Base-by-base conservation (phyloP, 2,797 vertebrate genomes). In the Platyrinchus mystaceus region DNA sequence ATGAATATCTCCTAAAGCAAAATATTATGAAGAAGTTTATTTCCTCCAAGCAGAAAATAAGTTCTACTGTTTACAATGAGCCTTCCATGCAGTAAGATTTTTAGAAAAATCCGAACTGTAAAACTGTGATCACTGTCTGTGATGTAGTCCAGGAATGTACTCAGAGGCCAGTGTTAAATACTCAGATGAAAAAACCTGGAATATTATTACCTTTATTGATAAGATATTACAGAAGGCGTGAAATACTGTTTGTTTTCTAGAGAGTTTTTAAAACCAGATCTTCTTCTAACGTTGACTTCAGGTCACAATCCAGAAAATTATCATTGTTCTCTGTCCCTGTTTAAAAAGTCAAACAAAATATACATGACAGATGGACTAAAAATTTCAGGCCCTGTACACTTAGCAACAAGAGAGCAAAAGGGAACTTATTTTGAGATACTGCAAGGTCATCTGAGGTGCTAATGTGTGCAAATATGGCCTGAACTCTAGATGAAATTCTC, bases 41-140 rank as follows among this genome's bases (percentile, higher is more conserved):
- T 87, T 87, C 3, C 6, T 73, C 60, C 17, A 77, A 78, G 34
- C 64, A 37, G 67, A 89, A 83, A 95, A n/a, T 59, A 19, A 80
- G 20, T 50, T 46, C n/a, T 41, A 16, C 26, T 81, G 24, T 83
- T 93, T 80, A 92, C 70, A 79, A 52, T 41, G 18, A 91, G 4
- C 3, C 12, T 88, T 60, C 76, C 47, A 50, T 67, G 4, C 53
- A 84, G 74, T 67, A 62, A 46, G 20, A 89, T 55, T 85, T 80
- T 88, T 34, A 41, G n/a, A 60, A 82, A 94, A 83, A 75, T 73
- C 8, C n/a, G 50, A 75, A 26, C 27, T 71, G 23, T n/a, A 73
- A 77, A 73, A 28, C 34, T 56, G 7, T 76, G 34, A 9, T 43
- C 64, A 36, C 23, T 66, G 13, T 28, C 50, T 76, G 23, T 64